Base-by-base conservation (phyloP, 2,113 vertebrate species). In the Rhineura floridana region DNA sequence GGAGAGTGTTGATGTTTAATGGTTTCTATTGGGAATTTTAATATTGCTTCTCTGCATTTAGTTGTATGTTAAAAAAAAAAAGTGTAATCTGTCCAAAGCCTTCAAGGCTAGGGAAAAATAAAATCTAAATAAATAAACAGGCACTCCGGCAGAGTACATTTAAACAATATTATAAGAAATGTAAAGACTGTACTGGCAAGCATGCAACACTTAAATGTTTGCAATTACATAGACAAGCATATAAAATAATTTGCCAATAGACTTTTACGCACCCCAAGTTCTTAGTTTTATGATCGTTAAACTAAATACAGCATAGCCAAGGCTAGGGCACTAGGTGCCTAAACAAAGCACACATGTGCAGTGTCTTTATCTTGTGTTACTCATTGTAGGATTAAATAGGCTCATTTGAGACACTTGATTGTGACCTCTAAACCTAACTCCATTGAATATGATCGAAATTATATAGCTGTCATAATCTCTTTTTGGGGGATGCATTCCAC, bases 381-480 rank as follows among this genome's bases (percentile, higher is more conserved):
- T 94, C 95, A 95, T 95, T 95, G 95, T 87, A 93, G 46, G 90
- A 83, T 95, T 93, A 93, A 96, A 95, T 91, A 88, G 95, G 92
- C 86, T 93, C 89, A 72, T 91, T 95, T 94, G 91, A 94, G 87
- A 95, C 88, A 76, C 91, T 93, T 88, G 93, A 94, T 94, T 95
- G 90, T 92, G 91, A 95, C 92, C 95, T 95, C 94, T 94, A 83
- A 95, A 95, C 93, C 72, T 87, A 25, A 93, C 90, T 92, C 95
- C 87, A 92, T 87, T 94, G 91, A 93, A 90, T 50, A 90, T 94
- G 94, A 95, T 93, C 93, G 94, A 96, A 96, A 96, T 94, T 88
- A 90, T 85, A 90, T 0, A 33, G 84, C 87, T 91, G 83, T 88
- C 73, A n/a, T 73, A 91, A 92, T 90, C 94, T 91, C 88, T 10